phyloP scores from a whole-genome alignment of 2,888 invertebrate species.

The Drosophila tanythrix region DNA sequence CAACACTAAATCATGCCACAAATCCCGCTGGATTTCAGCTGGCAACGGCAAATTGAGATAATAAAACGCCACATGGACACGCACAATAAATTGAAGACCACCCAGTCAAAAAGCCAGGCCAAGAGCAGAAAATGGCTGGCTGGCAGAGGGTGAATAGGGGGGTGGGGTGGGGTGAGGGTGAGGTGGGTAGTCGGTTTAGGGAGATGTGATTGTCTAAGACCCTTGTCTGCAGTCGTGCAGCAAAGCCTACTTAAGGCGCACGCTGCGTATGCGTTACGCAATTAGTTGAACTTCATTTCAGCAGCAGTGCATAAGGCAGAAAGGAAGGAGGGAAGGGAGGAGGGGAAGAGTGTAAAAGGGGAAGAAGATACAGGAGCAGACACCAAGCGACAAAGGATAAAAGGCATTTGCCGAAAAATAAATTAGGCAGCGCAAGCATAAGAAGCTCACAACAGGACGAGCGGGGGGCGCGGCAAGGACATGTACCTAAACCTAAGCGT shows the following conservation, averaged over 20 bases:
- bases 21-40: slow-evolving; percentile 67
- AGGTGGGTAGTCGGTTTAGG: background rate
- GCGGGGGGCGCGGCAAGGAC: slow-evolving; percentile 9
- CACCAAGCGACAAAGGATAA: slow-evolving; percentile 74
- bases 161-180: background rate
- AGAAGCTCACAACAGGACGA: background rate
- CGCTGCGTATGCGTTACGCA: slow-evolving; percentile 77
- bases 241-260: slow-evolving; percentile 73
- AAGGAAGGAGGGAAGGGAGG: background rate
- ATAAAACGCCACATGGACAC: slow-evolving; percentile 64
- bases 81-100: slow-evolving; percentile 45
- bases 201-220: slow-evolving; percentile 33
- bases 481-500: slow-evolving; percentile 59
- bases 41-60: slow-evolving; percentile 65
- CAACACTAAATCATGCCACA: slow-evolving; percentile 75
- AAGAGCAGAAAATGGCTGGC: background rate
- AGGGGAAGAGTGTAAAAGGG: background rate
- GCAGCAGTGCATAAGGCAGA: background rate
- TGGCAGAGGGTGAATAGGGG: background rate
- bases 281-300: slow-evolving; percentile 69
- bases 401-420: slow-evolving; percentile 69
- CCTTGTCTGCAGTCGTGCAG: slow-evolving; percentile 59
- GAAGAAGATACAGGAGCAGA: background rate
- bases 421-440: slow-evolving; percentile 60
- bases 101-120: slow-evolving; percentile 29